Evolutionary conservation across 2,113 vertebrate species (phyloP).

Genomic region (Apeltes quadracus): DNA sequence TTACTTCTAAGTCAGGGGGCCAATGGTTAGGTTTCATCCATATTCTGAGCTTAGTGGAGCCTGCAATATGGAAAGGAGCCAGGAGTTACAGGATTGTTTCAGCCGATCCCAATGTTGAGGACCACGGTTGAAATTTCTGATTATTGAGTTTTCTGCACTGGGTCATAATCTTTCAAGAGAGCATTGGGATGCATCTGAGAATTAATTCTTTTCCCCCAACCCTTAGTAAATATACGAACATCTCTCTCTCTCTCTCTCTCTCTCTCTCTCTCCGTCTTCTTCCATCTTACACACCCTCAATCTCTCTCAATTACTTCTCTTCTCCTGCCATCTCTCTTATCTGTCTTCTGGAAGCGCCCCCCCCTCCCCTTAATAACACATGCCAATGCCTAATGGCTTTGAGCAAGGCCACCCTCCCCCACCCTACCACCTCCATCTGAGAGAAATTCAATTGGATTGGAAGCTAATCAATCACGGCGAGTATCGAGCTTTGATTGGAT

Average conservation of each 20-base stretch:
- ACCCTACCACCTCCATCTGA: conserved; percentile 30
- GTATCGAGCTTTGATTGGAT: conserved; percentile 80
- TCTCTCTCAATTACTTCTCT: conserved; percentile 59
- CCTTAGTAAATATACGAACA: conserved; percentile 26
- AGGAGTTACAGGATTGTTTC: too few species aligned
- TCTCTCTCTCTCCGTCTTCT: conserved; percentile 22
- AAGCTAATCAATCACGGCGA: conserved; percentile 73
- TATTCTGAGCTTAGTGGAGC: too few species aligned
- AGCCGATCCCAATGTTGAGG: too few species aligned
- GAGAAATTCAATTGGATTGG: conserved; percentile 78
- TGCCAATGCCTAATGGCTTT: conserved; percentile 65
- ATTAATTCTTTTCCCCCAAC: too few species aligned
- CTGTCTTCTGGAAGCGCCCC: conserved; percentile 7
- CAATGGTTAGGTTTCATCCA: too few species aligned
- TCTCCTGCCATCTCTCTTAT: conserved; percentile 38
- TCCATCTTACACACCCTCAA: conserved; percentile 37
- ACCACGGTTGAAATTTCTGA: too few species aligned
- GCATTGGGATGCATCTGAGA: too few species aligned
- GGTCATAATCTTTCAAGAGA: too few species aligned
- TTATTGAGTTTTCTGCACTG: too few species aligned
- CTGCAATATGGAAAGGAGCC: too few species aligned
- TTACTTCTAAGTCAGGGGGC: too few species aligned
- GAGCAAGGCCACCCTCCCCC: conserved; percentile 48
- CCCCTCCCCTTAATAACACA: conserved; percentile 8
- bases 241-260: conserved; percentile 15